Evolutionary conservation across 2,888 invertebrate species (phyloP).

Genomic region (Drosophila rubida): DNA sequence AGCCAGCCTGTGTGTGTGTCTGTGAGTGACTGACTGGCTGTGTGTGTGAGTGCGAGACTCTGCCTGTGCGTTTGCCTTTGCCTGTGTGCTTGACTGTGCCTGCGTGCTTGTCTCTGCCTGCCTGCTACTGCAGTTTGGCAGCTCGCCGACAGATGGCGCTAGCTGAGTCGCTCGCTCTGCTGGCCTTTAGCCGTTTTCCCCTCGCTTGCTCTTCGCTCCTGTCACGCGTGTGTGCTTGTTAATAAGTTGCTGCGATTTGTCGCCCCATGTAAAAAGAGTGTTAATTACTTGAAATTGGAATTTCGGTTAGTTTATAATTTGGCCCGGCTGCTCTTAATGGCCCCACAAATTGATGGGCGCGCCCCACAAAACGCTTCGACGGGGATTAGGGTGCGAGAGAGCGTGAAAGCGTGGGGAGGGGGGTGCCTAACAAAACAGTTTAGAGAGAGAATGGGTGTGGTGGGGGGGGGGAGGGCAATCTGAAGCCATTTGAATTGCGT

Average conservation of each 20-base stretch:
- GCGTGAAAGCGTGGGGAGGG: too few species aligned
- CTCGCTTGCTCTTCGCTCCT: too few species aligned
- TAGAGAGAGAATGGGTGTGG: too few species aligned
- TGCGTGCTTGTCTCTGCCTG: too few species aligned
- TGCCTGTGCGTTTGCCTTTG: too few species aligned
- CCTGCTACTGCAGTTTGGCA: too few species aligned
- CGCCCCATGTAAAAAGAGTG: slow-evolving; percentile 57
- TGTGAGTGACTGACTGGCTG: slow-evolving; percentile 1
- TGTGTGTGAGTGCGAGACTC: background rate
- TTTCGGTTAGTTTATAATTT: slow-evolving; percentile 69
- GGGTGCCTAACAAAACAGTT: too few species aligned
- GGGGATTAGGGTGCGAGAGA: too few species aligned
- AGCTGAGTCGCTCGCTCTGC: too few species aligned
- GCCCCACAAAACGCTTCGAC: slow-evolving; percentile 50
- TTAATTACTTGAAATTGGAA: slow-evolving; percentile 74
- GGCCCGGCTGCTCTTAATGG: slow-evolving; percentile 49
- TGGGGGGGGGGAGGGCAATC: too few species aligned
- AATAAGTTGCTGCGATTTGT: slow-evolving; percentile 76
- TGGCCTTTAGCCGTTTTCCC: slow-evolving; percentile 21
- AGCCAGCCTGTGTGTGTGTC: slow-evolving; percentile 3
- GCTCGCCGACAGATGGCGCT: too few species aligned
- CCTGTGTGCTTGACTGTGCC: too few species aligned
- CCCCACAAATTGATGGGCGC: slow-evolving; percentile 60
- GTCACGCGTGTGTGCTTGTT: slow-evolving; percentile 41
- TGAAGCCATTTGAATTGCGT: slow-evolving; percentile 61